A percentile compares a stretch with the other conserved stretches of the same genome.
Conservation (phyloP, 2,113 vertebrate genomes). For the Dromas ardeola region DNA sequence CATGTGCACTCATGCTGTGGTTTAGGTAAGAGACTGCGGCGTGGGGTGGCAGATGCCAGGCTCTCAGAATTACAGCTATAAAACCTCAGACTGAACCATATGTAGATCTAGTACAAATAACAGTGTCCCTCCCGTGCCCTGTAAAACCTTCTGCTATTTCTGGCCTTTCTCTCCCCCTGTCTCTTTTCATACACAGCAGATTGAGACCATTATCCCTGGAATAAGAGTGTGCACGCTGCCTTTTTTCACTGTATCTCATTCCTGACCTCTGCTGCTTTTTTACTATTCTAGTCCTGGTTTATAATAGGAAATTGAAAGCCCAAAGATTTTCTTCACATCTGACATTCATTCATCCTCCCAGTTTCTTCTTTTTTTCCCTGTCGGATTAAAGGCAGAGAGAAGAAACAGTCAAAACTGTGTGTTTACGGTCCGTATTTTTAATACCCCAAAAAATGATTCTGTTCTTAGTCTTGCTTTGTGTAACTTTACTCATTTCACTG, state of each 20-base stretch:
- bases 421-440: neutral
- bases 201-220: neutral
- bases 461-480: neutral
- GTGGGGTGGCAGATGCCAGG: neutral
- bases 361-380: neutral
- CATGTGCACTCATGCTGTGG: neutral
- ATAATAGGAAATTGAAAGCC: conserved; percentile 20
- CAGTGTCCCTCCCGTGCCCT: neutral
- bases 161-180: neutral
- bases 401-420: neutral
- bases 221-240: neutral
- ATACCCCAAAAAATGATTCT: neutral
- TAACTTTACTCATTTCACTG: neutral
- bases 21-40: neutral
- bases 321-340: conserved; percentile 31
- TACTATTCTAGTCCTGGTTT: conserved; percentile 17
- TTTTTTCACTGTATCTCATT: neutral
- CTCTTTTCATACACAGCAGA: conserved; percentile 5
- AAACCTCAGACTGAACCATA: neutral
- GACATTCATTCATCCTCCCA: conserved; percentile 8
- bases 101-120: neutral
- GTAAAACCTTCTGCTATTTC: conserved; percentile 14
- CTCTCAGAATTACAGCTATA: neutral
- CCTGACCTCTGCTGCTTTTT: conserved; percentile 13
- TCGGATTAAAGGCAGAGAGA: neutral